Evolutionary conservation across 2,888 invertebrate genomes (phyloP), one percentile per base, ranked within the genome.

Genomic region (Lapara coniferarum): DNA sequence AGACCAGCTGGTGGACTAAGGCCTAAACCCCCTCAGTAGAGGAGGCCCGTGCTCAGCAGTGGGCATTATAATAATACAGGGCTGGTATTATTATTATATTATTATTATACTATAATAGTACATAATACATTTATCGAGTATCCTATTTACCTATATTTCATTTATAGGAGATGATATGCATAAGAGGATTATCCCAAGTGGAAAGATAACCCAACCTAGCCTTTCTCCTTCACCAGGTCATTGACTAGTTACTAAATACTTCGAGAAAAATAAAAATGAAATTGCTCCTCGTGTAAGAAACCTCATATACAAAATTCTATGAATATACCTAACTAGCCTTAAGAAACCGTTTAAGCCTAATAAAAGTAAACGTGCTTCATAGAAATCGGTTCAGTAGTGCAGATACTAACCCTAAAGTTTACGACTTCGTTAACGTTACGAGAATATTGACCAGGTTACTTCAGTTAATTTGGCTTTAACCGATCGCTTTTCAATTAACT

Each of bases 401-500:
- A 63, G 13, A 12, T 30, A 63, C n/a, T 63, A 49, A 63, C 49
- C 46, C 49, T 49, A 46, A 63, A 63, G 19, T 49, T 63, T 49
- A 63, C 63, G 63, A 63, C 13, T 12, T 19, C 19, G 49, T 63
- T 63, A 46, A 49, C 12, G 46, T 63, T 63, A 46, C 55, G 55
- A 55, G 19, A 19, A 16, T 49, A 6, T 19, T 49, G 16, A 19
- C 49, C 19, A 19, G 49, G 63, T 63, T 63, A 63, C 4, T 59
- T 19, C 7, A 5, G 12, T 59, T 49, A 46, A 49, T 63, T 46
- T 63, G 46, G 19, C 6, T 63, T 63, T 49, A 63, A 49, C 19
- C 49, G 49, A 19, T 46, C 63, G 46, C 10, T 63, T 46, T 49
- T 63, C 59, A 49, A 63, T 63, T 63, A 49, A 63, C 63, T 63